Evolutionary conservation across 2,888 invertebrate species (phyloP).

Genomic region (Smittia aterrima): DNA sequence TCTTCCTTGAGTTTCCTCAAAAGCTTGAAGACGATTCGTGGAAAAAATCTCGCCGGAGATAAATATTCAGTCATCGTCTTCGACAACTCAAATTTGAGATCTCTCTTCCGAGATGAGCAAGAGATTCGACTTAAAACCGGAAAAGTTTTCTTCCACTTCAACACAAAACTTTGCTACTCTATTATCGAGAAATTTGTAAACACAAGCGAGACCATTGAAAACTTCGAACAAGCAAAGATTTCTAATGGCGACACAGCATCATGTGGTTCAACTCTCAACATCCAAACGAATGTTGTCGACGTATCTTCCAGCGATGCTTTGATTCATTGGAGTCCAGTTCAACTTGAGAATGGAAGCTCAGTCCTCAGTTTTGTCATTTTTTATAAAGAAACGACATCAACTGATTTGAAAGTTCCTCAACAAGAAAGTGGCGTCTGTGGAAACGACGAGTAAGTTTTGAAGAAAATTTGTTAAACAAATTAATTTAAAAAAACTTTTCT

Average conservation of each 20-base stretch:
- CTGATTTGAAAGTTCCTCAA: too few species aligned
- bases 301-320: constrained; percentile 56
- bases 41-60: constrained; percentile 54
- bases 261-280: constrained; percentile 60
- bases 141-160: constrained; percentile 82
- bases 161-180: constrained; percentile 82
- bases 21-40: constrained; percentile 66
- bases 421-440: constrained; percentile 73
- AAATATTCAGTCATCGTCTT: constrained; percentile 66
- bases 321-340: constrained; percentile 65
- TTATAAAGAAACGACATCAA: constrained; percentile 55
- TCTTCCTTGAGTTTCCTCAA: constrained; percentile 84
- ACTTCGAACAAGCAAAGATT: constrained; percentile 54
- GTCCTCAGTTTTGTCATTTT: constrained; percentile 88
- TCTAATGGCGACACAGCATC: constrained; percentile 86
- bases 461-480: too few species aligned
- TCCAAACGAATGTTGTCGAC: constrained; percentile 52
- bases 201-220: constrained; percentile 62
- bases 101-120: constrained; percentile 65
- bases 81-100: constrained; percentile 85
- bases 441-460: constrained; percentile 57
- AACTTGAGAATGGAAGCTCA: constrained; percentile 72
- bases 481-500: too few species aligned
- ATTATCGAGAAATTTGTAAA: constrained; percentile 68
- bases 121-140: constrained; percentile 67